Percentiles rank a stretch among this genome's conserved stretches.
Conservation (phyloP, 2,888 invertebrate genomes). For the Synergus laeviventris region DNA sequence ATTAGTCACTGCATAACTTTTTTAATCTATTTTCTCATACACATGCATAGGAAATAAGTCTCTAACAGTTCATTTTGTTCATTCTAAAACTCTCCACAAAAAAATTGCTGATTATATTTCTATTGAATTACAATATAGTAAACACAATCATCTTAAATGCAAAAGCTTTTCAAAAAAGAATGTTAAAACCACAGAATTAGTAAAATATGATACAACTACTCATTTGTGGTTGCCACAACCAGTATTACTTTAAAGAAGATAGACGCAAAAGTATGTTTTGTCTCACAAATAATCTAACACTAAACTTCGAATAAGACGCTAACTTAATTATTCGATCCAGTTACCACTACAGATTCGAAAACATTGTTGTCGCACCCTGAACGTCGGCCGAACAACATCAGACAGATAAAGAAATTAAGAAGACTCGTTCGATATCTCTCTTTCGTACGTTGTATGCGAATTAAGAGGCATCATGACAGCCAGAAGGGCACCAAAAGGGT, state of each 20-base stretch:
- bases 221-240: no score
- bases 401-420: conserved; percentile 39
- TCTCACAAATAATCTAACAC: not conserved
- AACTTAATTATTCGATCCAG: not conserved
- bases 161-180: no score
- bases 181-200: no score
- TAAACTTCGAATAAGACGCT: no score
- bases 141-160: no score
- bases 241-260: not conserved
- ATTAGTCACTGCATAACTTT: not conserved
- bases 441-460: conserved; percentile 50
- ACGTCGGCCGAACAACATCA: not conserved
- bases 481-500: conserved; percentile 50
- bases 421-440: conserved; percentile 42
- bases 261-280: not conserved
- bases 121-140: no score
- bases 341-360: not conserved
- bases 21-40: not conserved
- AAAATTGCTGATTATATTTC: no score
- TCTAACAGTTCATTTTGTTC: no score
- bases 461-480: conserved; percentile 59
- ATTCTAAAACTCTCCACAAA: no score
- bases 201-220: no score
- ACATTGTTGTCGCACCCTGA: not conserved
- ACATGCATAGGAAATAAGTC: not conserved